These are phyloP conservation scores for Neoniphon sammara DNA, from an alignment of 2,797 vertebrate genomes.

Conservation along the genomic window DNA sequence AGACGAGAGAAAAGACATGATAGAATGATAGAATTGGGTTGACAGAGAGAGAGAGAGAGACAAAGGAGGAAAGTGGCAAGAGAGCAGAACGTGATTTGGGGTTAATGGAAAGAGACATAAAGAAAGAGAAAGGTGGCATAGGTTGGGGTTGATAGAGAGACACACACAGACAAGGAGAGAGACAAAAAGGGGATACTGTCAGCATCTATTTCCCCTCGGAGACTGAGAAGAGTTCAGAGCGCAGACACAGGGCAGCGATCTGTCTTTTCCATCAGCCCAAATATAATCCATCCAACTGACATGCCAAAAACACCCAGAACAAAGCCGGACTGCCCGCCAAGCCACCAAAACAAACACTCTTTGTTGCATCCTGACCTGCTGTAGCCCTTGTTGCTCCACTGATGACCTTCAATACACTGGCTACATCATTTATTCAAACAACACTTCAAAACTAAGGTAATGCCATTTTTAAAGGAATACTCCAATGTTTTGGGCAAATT, in stretches of 20 bases:
- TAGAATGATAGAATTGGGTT: conserved; percentile 45
- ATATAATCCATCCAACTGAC: conserved; percentile 67
- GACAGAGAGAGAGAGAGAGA: conserved; percentile 46
- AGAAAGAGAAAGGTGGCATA: conserved; percentile 24
- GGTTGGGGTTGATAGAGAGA: background rate
- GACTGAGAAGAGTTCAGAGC: conserved; percentile 59
- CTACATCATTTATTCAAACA: background rate
- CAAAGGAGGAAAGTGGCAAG: conserved; percentile 25
- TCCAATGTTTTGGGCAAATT: too few species aligned
- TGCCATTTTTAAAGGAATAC: conserved; percentile 24
- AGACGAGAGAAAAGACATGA: background rate
- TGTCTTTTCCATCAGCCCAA: conserved; percentile 64
- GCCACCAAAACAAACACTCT: conserved; percentile 37
- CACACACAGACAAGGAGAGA: background rate
- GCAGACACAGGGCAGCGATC: conserved; percentile 55
- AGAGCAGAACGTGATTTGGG: background rate
- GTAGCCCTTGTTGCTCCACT: background rate
- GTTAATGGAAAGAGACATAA: conserved; percentile 2
- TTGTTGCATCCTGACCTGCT: conserved; percentile 7
- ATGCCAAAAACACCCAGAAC: conserved; percentile 63
- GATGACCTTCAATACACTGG: background rate
- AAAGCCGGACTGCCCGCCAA: conserved; percentile 38
- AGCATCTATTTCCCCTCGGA: conserved; percentile 62
- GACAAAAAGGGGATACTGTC: conserved; percentile 55
- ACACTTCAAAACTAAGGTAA: conserved; percentile 3